Percentiles rank a stretch among this genome's conserved stretches.
Conservation (phyloP, 2,888 invertebrate genomes). For the Cephus sareptanus region DNA sequence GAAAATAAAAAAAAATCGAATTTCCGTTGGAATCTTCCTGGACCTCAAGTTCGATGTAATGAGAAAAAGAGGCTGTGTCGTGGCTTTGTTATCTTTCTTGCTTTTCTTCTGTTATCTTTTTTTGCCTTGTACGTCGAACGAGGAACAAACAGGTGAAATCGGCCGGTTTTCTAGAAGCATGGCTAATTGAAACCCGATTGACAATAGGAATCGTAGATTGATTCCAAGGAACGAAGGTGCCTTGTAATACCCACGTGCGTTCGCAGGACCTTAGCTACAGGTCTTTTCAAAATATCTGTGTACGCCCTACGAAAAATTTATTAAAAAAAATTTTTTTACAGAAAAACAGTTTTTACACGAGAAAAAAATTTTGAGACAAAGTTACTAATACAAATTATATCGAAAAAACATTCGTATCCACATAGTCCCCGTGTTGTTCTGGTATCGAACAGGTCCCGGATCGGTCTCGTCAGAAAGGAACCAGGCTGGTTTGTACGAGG, state of each 20-base stretch:
- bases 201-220: conserved; percentile 20
- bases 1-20: background rate
- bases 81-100: background rate
- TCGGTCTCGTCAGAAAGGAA: background rate
- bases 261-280: background rate
- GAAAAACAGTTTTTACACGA: background rate
- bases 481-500: background rate
- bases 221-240: conserved; percentile 18
- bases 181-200: conserved; percentile 20
- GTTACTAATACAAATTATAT: background rate
- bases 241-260: conserved; percentile 18
- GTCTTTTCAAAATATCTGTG: background rate
- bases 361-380: background rate
- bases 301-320: background rate
- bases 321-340: background rate
- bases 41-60: background rate
- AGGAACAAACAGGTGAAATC: background rate
- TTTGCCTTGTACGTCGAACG: background rate
- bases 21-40: background rate
- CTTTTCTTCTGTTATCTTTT: background rate
- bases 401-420: background rate
- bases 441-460: background rate
- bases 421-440: background rate
- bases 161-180: background rate
- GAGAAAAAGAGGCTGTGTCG: background rate